phyloP scores from a whole-genome alignment of 1,140 invertebrate species.

The Drosophila santomea region DNA sequence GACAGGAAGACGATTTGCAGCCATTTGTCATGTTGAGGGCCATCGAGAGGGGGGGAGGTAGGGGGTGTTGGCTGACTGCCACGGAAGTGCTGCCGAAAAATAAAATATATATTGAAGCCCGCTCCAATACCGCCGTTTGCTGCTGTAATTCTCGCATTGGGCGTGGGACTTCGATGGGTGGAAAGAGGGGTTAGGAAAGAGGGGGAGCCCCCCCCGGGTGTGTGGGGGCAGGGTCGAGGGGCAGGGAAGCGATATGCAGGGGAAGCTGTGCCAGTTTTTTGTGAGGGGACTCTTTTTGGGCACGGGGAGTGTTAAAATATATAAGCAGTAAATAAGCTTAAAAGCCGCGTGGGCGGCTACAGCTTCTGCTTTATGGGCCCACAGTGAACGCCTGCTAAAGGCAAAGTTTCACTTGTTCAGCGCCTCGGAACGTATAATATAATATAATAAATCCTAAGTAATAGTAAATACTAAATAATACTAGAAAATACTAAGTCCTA shows the following conservation, averaged over 20 bases:
- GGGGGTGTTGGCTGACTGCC: neutral
- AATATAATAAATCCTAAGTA: no score
- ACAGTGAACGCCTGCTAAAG: constrained; percentile 18
- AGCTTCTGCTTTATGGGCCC: neutral
- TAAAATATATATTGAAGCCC: constrained; percentile 41
- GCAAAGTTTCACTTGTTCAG: neutral
- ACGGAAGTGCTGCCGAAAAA: constrained; percentile 44
- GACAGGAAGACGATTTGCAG: constrained; percentile 83
- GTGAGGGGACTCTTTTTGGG: neutral
- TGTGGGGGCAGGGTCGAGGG: no score
- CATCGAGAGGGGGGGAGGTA: neutral
- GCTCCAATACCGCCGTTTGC: constrained; percentile 16
- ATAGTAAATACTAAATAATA: no score
- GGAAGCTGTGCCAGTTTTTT: constrained; percentile 15
- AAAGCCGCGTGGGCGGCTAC: constrained; percentile 59
- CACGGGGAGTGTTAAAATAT: constrained; percentile 64
- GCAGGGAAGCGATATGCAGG: constrained; percentile 1
- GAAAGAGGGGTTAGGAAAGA: neutral
- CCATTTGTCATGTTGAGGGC: constrained; percentile 78
- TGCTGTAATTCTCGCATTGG: constrained; percentile 20
- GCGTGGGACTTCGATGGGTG: neutral
- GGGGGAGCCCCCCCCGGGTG: neutral
- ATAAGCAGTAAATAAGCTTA: constrained; percentile 83
- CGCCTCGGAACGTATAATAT: no score
- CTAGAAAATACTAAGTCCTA: no score